These are phyloP conservation scores for Pheosia tremula DNA, from an alignment of 2,888 invertebrate species.

Conservation along the genomic window DNA sequence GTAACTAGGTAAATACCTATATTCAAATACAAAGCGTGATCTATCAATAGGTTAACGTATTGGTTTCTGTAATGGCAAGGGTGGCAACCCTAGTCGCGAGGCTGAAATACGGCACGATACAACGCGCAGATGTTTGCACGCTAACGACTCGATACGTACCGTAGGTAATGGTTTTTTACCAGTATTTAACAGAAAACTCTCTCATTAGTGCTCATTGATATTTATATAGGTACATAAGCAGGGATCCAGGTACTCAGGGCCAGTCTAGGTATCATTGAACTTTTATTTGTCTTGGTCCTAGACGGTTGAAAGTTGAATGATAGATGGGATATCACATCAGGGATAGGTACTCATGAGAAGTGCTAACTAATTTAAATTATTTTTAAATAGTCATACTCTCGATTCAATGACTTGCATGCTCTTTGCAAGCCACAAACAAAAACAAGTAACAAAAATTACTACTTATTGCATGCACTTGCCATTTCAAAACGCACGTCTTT, in stretches of 20 bases:
- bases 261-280: no score
- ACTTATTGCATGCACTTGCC: conserved; percentile 30
- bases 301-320: no score
- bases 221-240: no score
- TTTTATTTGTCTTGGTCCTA: no score
- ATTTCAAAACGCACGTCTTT: conserved; percentile 38
- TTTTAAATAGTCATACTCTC: no score
- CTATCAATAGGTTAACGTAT: background rate
- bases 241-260: no score
- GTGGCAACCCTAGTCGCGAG: conserved; percentile 23
- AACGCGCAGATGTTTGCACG: conserved; percentile 57
- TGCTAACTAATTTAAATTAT: no score
- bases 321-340: no score
- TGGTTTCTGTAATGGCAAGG: background rate
- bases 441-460: conserved; percentile 20
- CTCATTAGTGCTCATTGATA: background rate
- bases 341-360: no score
- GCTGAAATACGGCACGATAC: conserved; percentile 35
- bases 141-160: conserved; percentile 55
- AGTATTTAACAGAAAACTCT: background rate
- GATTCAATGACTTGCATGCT: no score
- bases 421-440: no score
- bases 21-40: background rate
- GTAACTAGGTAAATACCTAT: no score
- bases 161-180: background rate